Evolutionary conservation across 2,797 vertebrate species (phyloP).

Genomic region (Rhincodon typus): DNA sequence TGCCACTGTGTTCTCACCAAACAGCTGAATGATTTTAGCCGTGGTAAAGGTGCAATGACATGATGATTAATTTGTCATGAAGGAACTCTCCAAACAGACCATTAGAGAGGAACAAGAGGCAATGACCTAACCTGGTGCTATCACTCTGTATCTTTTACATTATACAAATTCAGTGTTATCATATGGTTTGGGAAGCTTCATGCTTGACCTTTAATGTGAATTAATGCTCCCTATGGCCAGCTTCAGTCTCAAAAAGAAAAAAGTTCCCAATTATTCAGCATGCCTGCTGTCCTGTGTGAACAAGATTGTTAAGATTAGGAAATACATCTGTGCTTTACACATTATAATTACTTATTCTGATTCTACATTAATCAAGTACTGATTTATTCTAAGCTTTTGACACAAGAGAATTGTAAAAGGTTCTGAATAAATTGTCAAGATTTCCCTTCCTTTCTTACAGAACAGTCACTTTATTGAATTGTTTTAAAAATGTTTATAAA

Average conservation of each 20-base stretch:
- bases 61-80: constrained; percentile 61
- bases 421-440: background rate
- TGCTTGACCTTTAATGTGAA: constrained; percentile 41
- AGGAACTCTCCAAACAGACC: constrained; percentile 51
- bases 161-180: constrained; percentile 22
- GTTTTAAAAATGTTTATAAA: background rate
- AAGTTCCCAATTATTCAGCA: background rate
- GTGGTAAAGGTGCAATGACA: constrained; percentile 57
- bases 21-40: constrained; percentile 69
- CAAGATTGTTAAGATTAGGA: background rate
- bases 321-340: background rate
- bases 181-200: constrained; percentile 39
- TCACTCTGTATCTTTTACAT: constrained; percentile 39
- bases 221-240: background rate
- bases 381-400: background rate
- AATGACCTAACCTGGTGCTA: constrained; percentile 50
- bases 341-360: background rate
- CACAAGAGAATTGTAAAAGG: background rate
- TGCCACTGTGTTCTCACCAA: constrained; percentile 49
- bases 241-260: background rate
- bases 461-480: background rate
- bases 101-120: constrained; percentile 50
- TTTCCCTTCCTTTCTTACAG: background rate
- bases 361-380: background rate
- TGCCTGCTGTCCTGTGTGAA: background rate